A percentile compares a stretch with the other conserved stretches of the same genome.
These are phyloP conservation scores for Diprion similis DNA, from an alignment of 1,140 invertebrate genomes.

Conservation along the genomic window DNA sequence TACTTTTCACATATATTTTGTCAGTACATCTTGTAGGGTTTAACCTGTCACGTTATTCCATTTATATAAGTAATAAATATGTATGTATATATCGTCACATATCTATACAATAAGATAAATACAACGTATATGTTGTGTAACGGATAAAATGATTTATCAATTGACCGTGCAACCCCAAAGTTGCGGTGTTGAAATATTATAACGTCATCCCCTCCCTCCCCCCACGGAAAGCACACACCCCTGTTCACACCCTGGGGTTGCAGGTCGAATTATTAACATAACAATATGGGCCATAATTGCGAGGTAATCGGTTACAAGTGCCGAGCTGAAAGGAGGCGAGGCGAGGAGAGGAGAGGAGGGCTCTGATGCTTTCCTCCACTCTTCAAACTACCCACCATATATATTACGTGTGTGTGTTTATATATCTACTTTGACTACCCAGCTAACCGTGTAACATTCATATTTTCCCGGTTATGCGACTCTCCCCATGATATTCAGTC, in stretches of 20 bases:
- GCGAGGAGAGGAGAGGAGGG: neutral
- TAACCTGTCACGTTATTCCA: too few relatives aligned
- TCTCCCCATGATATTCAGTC: too few relatives aligned
- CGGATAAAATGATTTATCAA: slow-evolving; percentile 54
- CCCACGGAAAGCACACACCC: slow-evolving; percentile 17
- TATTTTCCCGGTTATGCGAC: neutral
- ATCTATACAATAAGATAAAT: too few relatives aligned
- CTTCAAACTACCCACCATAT: neutral
- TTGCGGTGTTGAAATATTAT: slow-evolving; percentile 60
- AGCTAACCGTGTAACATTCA: neutral
- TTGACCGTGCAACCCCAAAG: slow-evolving; percentile 49
- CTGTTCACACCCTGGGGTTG: neutral
- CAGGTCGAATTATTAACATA: slow-evolving; percentile 50
- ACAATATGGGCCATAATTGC: slow-evolving; percentile 60
- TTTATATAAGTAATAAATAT: too few relatives aligned
- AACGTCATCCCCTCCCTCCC: slow-evolving; percentile 45
- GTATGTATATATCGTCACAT: too few relatives aligned
- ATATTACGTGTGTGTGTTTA: too few relatives aligned
- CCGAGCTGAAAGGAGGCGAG: slow-evolving; percentile 29
- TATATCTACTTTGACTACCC: neutral
- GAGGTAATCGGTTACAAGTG: slow-evolving; percentile 50
- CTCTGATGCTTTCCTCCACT: neutral
- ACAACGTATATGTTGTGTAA: neutral
- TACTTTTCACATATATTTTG: too few relatives aligned
- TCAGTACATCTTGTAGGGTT: too few relatives aligned